phyloP scores from a whole-genome alignment of 2,888 invertebrate genomes.

The Acrobasis repandana region DNA sequence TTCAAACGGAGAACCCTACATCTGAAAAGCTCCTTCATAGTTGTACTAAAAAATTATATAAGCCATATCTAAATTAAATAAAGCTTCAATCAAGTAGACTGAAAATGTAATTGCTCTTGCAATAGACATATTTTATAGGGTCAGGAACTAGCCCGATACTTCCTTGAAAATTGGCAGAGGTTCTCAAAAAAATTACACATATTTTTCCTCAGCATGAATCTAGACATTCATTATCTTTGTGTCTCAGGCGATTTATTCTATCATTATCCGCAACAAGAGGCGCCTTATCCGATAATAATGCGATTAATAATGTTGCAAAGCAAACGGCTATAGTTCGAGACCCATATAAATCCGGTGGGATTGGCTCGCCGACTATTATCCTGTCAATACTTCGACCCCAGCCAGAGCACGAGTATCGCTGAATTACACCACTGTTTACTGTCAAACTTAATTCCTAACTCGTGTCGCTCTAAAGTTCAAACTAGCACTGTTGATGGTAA shows the following conservation, averaged over 20 bases:
- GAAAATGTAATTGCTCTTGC: too few relatives aligned
- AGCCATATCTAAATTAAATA: too few relatives aligned
- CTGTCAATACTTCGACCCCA: conserved; percentile 77
- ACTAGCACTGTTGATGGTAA: background rate
- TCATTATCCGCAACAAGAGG: conserved; percentile 26
- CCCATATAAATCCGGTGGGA: conserved; percentile 54
- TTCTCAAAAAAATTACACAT: too few relatives aligned
- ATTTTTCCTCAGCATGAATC: background rate
- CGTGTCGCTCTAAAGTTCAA: conserved; percentile 72
- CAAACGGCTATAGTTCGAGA: conserved; percentile 52
- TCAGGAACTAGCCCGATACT: too few relatives aligned
- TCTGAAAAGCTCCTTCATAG: too few relatives aligned
- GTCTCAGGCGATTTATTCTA: conserved; percentile 12
- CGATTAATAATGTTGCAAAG: conserved; percentile 64
- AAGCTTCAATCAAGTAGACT: too few relatives aligned
- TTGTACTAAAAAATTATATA: too few relatives aligned
- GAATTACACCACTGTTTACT: conserved; percentile 79
- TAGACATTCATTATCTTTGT: conserved; percentile 5
- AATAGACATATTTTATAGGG: too few relatives aligned
- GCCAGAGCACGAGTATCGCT: conserved; percentile 80
- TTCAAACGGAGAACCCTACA: too few relatives aligned
- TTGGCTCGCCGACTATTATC: conserved; percentile 64
- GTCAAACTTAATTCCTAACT: conserved; percentile 77
- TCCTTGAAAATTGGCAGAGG: too few relatives aligned
- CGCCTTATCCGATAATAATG: conserved; percentile 42